phyloP scores from a whole-genome alignment of 2,797 vertebrate genomes.

The Falco biarmicus region DNA sequence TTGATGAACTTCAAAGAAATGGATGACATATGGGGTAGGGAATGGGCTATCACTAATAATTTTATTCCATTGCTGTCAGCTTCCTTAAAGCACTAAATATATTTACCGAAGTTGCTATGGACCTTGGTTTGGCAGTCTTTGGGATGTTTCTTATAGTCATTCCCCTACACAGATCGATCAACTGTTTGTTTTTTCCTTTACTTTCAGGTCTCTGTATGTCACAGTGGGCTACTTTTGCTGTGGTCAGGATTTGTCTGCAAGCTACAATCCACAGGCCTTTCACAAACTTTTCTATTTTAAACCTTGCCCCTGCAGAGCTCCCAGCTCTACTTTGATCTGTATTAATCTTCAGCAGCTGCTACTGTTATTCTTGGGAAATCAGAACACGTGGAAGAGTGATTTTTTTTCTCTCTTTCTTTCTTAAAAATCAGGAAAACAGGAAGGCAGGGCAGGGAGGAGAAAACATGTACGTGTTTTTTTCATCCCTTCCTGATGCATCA shows the following conservation, averaged over 20 bases:
- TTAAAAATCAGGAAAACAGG: neutral
- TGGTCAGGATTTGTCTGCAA: constrained; percentile 8
- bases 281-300: neutral
- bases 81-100: neutral
- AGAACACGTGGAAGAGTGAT: neutral
- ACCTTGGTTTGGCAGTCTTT: neutral
- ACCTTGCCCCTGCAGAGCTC: neutral
- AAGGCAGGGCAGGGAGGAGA: neutral
- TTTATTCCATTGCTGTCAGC: neutral
- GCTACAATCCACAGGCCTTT: neutral
- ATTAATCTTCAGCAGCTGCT: neutral
- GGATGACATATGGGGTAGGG: neutral
- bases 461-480: neutral
- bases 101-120: neutral
- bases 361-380: neutral
- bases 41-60: neutral
- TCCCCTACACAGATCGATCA: neutral
- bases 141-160: neutral
- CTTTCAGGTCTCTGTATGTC: neutral
- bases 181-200: neutral
- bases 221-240: neutral
- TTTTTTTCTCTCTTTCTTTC: neutral
- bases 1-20: neutral
- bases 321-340: neutral
- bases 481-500: neutral